Conservation (phyloP, 2,797 vertebrate genomes). For the Crax fasciolata region DNA sequence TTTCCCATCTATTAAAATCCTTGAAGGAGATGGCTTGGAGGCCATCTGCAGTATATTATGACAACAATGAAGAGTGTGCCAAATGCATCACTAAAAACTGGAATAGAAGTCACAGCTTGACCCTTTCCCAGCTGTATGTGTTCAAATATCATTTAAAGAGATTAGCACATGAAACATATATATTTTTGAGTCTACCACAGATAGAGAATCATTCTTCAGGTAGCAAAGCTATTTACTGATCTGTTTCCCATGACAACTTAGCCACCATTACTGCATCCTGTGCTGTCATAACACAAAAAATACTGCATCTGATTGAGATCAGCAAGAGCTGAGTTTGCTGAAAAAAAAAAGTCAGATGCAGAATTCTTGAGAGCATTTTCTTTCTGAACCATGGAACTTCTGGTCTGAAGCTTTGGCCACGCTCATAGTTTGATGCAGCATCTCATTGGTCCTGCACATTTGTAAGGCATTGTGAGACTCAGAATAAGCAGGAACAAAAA, state of each 20-base stretch:
- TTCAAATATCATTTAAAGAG: not conserved
- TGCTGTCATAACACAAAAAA: not conserved
- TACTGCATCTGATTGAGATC: not conserved
- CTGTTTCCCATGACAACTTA: not conserved
- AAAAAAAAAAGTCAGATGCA: not conserved
- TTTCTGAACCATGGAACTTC: not conserved
- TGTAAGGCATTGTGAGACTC: not conserved
- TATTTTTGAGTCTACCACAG: not conserved
- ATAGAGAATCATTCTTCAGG: not conserved
- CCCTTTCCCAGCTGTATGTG: not conserved
- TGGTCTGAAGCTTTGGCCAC: not conserved
- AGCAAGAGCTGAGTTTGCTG: not conserved
- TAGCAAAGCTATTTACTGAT: not conserved
- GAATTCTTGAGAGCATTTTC: not conserved
- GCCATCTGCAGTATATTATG: not conserved
- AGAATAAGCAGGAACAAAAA: not conserved
- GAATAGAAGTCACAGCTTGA: not conserved
- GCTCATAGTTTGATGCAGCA: not conserved
- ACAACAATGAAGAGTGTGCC: not conserved
- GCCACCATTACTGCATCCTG: not conserved
- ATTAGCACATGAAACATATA: not conserved
- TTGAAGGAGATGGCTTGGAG: not conserved
- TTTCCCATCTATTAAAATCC: not conserved
- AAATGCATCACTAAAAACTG: not conserved
- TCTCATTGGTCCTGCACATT: not conserved